These are phyloP conservation scores for Pammene fasciana DNA, from an alignment of 2,888 invertebrate species.

Conservation along the genomic window DNA sequence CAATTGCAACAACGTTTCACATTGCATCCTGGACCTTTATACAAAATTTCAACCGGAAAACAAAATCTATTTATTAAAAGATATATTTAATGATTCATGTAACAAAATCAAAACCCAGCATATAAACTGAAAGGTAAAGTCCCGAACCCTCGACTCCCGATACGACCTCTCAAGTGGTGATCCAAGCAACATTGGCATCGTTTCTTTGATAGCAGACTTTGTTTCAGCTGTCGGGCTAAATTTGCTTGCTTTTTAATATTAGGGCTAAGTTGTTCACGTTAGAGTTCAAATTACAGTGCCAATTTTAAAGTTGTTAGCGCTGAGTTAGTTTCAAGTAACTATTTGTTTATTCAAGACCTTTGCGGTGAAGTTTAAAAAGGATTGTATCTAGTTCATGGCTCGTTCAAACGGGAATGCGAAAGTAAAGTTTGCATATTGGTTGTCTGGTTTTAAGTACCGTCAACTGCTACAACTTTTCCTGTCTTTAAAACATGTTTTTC, in stretches of 20 bases:
- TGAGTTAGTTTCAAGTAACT: constrained; percentile 49
- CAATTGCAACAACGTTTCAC: too few species aligned
- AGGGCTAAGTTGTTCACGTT: background rate
- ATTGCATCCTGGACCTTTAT: too few species aligned
- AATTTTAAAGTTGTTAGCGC: constrained; percentile 41
- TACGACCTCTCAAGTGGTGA: constrained; percentile 18
- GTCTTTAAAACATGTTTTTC: too few species aligned
- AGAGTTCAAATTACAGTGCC: constrained; percentile 10
- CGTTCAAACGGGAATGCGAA: constrained; percentile 30
- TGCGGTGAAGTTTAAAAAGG: constrained; percentile 52
- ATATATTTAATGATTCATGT: too few species aligned
- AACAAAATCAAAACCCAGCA: background rate
- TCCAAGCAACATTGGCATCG: constrained; percentile 46
- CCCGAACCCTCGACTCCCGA: constrained; percentile 4
- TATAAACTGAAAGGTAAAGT: constrained; percentile 15
- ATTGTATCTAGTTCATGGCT: constrained; percentile 51
- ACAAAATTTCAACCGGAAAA: too few species aligned
- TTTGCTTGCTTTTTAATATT: constrained; percentile 1
- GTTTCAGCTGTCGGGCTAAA: constrained; percentile 17
- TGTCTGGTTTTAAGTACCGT: background rate
- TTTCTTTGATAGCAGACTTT: constrained; percentile 39
- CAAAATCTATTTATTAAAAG: too few species aligned
- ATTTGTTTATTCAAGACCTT: constrained; percentile 56
- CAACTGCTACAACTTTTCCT: too few species aligned
- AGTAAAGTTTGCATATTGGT: constrained; percentile 25